Base-by-base conservation (phyloP, 2,888 invertebrate species). In the Stenchaetothrips biformis region DNA sequence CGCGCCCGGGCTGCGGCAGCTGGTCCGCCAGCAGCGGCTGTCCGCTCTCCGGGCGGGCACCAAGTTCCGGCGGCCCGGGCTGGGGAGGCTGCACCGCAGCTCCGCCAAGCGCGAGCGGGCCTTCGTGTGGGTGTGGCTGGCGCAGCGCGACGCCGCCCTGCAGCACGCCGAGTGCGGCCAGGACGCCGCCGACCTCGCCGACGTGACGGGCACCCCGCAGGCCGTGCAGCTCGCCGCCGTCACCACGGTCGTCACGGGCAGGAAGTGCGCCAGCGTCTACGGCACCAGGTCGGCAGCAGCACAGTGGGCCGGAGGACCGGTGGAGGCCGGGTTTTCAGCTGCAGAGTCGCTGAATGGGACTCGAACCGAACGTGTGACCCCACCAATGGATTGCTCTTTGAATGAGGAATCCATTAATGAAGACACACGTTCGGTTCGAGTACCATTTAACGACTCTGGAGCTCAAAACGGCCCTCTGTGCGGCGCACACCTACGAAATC, bases 1-100 rank as follows among this genome's bases (percentile, higher is more conserved):
- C 37, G 37, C 37, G 37, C 37, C 25, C 21, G 21, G 21, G 21
- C 67, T 74, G 67, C 25, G 11, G 9, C 67, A 21, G 67, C 67
- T 74, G 25, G 67, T 74, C 21, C 67, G 67, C 21, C 67, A 74
- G 67, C 67, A 74, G 67, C 67, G 67, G 9, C 25, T 74, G 9
- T 21, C 21, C 67, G 25, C 67, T 25, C 67, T 74, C 9, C 25
- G 67, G 9, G 67, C n/a, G 67, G 67, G 67, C 67, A 25, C 67
- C 21, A 11, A 11, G 21, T 74, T 74, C 67, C 67, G 11, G 21
- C 21, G 67, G 6, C 67, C 67, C 25, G 21, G 25, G 3, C 25
- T 37, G 25, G 25, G 21, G 2, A 11, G 21, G 25, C 67, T 8
- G 67, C 21, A 74, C 21, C 21, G 67, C 37, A 37, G 25, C 53